These are phyloP conservation scores for Pocota personata DNA, from an alignment of 2,888 invertebrate species.

Conservation along the genomic window DNA sequence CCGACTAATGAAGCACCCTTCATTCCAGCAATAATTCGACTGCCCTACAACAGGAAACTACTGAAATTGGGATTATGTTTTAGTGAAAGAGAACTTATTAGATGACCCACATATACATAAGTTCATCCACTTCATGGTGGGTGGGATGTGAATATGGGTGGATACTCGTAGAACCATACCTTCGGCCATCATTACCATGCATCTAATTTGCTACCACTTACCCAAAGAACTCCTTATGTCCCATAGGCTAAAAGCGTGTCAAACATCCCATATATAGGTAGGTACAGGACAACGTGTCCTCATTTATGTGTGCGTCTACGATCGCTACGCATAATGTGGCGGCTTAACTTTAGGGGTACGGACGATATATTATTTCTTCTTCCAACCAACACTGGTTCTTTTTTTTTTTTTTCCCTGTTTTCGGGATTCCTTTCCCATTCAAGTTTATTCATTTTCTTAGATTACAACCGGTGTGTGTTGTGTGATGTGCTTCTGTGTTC, in stretches of 20 bases:
- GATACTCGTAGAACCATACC: background rate
- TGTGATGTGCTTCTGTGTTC: slow-evolving; percentile 45
- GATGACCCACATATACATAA: background rate
- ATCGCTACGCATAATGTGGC: slow-evolving; percentile 44
- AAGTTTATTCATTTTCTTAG: slow-evolving; percentile 66
- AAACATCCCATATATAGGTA: background rate
- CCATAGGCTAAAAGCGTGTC: background rate
- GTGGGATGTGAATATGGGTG: background rate
- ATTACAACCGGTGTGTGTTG: slow-evolving; percentile 53
- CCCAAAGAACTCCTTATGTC: background rate
- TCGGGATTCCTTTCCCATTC: slow-evolving; percentile 54
- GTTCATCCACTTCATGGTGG: background rate
- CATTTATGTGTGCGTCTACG: slow-evolving; percentile 20
- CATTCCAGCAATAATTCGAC: background rate
- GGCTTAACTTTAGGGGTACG: slow-evolving; percentile 29
- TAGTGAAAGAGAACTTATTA: background rate
- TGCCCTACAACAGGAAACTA: background rate
- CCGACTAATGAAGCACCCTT: background rate
- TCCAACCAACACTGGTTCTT: background rate
- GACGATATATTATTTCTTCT: slow-evolving; percentile 28
- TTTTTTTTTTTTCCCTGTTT: slow-evolving; percentile 29
- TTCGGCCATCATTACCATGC: background rate
- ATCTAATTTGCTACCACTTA: slow-evolving; percentile 18
- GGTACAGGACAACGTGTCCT: background rate
- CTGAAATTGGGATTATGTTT: background rate